Evolutionary conservation across 2,113 vertebrate species (phyloP), one percentile per base, ranked within the genome.

Genomic region (Pterocles orientalis): DNA sequence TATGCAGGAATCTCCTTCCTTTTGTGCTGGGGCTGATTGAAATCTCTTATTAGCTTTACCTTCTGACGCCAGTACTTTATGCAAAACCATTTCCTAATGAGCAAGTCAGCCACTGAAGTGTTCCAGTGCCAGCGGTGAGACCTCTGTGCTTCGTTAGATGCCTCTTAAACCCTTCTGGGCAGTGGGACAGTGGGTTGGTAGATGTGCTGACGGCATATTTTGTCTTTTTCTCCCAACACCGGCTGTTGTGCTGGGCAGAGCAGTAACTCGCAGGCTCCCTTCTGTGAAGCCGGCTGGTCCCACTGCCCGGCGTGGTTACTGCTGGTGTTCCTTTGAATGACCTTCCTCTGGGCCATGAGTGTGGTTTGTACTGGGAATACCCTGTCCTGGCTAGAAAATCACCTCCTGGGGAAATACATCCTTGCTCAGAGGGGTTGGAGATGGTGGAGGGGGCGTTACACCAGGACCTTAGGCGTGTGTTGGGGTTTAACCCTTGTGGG

Each of bases 331-430:
- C 80, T 68, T 41, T 78, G 77, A 84, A 75, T 86, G 87, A 91
- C 93, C 94, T 93, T 90, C 88, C 88, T 92, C 72, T 72, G 65
- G 82, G 88, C 86, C 64, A 5, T 76, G 60, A 78, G 50, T 39
- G 69, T 94, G 57, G 69, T 90, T 90, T 86, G 76, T 64, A 71
- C 92, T 0, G 1, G 86, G 96, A 93, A 69, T 94, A 45, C 65
- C 57, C 56, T 82, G 88, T 92, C 43, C 92, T 64, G 81, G 48
- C 82, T 71, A 29, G 86, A 48, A 82, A 90, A 93, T 84, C 69
- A 51, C 65, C 82, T 78, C 68, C 76, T 92, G 88, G 56, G 68
- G 80, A 93, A 92, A 61, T 33, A 18, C 0, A 56, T 90, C 83
- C 80, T 86, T 88, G 71, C 68, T 82, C 21, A 47, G 68, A 51